Evolutionary conservation across 64 coral and sea anemone genomes (phyloP), one percentile per base, ranked within the genome.

Genomic region (Pocillopora damicornis): DNA sequence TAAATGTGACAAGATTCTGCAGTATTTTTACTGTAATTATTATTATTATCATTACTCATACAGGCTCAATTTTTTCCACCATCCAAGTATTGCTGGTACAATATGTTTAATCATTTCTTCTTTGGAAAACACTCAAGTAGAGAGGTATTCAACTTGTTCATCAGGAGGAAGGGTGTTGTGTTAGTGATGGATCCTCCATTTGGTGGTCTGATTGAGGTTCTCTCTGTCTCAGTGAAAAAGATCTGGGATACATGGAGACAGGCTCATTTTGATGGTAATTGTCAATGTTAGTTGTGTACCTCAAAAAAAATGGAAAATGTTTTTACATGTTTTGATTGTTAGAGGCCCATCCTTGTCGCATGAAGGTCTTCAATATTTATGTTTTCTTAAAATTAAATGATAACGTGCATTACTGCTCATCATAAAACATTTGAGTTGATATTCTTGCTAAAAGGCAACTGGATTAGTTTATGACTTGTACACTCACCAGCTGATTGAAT

Each of bases 21-120:
- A 30, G 30, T 30, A 30, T 30, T 7, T 0, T 12, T 73, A 25
- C 22, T 73, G 3, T 58, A 20, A 25, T 59, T 35, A 60, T 26
- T 35, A 63, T 7, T 10, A 6, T 81, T 18, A 66, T 10, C 71
- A 58, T 85, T 66, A 22, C 15, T 66, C 26, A 66, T 84, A 76
- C 66, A 98, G 96, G 96, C 35, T 11, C 89, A 88, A 68, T 98
- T 98, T 88, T 83, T 86, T 82, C 82, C 72, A 17, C 16, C 87
- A 60, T 89, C 86, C 15, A 89, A 88, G 8, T 98, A 92, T 68
- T 89, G 90, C 73, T 81, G 85, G 76, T 98, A 98, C 82, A 98
- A 98, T 26, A 83, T 98, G 78, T 98, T 98, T 87, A 98, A 98
- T 51, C 92, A 98, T 90, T 93, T 92, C 80, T 98, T 98, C 82